A percentile compares a stretch with the other conserved stretches of the same genome.
These are phyloP conservation scores for Argyresthia albistria DNA, from an alignment of 2,888 invertebrate genomes.

Conservation along the genomic window DNA sequence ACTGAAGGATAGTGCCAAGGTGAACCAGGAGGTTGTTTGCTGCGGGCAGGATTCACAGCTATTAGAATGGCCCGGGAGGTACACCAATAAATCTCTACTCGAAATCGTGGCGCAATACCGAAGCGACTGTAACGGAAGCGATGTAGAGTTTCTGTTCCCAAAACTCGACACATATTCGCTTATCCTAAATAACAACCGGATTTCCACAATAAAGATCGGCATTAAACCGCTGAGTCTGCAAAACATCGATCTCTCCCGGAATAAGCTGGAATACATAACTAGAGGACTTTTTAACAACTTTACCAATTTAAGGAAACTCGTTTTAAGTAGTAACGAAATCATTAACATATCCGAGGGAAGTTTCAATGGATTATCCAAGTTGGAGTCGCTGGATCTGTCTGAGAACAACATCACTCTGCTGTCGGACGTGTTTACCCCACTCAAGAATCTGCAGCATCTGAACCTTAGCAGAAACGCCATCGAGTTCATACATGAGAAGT, in stretches of 20 bases:
- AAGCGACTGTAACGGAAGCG: slow-evolving; percentile 35
- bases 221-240: slow-evolving; percentile 50
- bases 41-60: slow-evolving; percentile 34
- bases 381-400: slow-evolving; percentile 80
- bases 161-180: slow-evolving; percentile 40
- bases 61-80: slow-evolving; percentile 27
- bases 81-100: slow-evolving; percentile 41
- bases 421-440: slow-evolving; percentile 71
- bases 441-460: slow-evolving; percentile 76
- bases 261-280: slow-evolving; percentile 64
- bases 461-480: slow-evolving; percentile 80
- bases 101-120: slow-evolving; percentile 34
- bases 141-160: slow-evolving; percentile 34
- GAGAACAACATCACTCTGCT: slow-evolving; percentile 75
- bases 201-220: slow-evolving; percentile 37
- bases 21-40: slow-evolving; percentile 33
- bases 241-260: slow-evolving; percentile 74
- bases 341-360: slow-evolving; percentile 65
- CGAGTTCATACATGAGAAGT: slow-evolving; percentile 74
- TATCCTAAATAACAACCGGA: slow-evolving; percentile 39
- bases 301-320: slow-evolving; percentile 73
- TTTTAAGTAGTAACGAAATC: slow-evolving; percentile 79
- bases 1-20: slow-evolving; percentile 36
- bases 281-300: slow-evolving; percentile 71
- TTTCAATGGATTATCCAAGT: slow-evolving; percentile 72